Evolutionary conservation across 1,140 invertebrate genomes (phyloP).

Genomic region (Colletes gigas): DNA sequence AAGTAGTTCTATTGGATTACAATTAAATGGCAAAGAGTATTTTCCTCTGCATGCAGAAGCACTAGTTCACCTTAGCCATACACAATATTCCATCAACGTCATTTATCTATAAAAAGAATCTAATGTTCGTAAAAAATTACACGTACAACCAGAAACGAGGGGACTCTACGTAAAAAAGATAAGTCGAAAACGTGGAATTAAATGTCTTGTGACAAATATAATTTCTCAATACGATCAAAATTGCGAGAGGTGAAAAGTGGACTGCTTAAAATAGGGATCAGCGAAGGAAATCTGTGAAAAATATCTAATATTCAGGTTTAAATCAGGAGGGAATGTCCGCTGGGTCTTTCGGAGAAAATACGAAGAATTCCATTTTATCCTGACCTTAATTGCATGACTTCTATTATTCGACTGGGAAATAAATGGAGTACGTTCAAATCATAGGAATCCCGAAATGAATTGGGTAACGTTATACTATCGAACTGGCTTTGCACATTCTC

Average conservation of each 20-base stretch:
- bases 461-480: neutral
- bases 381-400: constrained; percentile 46
- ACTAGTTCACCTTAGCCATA: neutral
- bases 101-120: neutral
- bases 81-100: neutral
- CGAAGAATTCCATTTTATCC: constrained; percentile 19
- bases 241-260: neutral
- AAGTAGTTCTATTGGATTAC: constrained; percentile 64
- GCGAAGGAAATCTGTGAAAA: neutral
- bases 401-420: neutral
- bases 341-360: neutral
- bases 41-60: constrained; percentile 26
- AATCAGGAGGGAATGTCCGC: neutral
- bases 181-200: too few relatives aligned
- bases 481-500: neutral
- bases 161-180: too few relatives aligned
- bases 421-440: neutral
- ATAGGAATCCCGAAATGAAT: neutral
- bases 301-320: neutral
- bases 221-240: too few relatives aligned
- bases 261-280: neutral
- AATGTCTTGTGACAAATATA: too few relatives aligned
- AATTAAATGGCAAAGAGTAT: constrained; percentile 60
- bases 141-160: neutral
- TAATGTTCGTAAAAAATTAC: neutral